These are phyloP conservation scores for Mirounga angustirostris DNA, from an alignment of 2,113 vertebrate genomes.

Conservation along the genomic window DNA sequence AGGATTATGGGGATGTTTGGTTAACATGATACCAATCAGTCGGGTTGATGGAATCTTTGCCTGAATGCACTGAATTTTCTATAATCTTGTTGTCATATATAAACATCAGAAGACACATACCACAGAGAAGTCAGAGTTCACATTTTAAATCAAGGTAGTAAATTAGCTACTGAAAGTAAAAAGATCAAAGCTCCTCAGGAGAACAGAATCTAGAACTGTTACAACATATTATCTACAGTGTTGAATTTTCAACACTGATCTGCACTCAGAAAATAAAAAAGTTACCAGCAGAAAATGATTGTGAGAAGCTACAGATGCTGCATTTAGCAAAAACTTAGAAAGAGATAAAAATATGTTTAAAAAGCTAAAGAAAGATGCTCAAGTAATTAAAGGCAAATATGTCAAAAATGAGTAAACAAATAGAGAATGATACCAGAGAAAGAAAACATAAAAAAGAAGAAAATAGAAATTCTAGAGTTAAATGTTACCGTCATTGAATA, in stretches of 20 bases:
- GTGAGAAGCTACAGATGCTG: neutral
- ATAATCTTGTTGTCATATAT: neutral
- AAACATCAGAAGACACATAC: neutral
- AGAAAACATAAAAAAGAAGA: neutral
- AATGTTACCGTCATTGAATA: neutral
- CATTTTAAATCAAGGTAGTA: neutral
- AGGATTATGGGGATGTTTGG: neutral
- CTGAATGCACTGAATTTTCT: neutral
- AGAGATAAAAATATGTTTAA: neutral
- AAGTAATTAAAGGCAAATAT: neutral
- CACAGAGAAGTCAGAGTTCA: neutral
- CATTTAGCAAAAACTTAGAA: constrained; percentile 7
- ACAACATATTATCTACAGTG: neutral
- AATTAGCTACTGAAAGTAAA: neutral
- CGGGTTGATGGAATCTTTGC: neutral
- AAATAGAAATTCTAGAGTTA: neutral
- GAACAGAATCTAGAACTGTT: neutral
- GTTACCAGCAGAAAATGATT: neutral
- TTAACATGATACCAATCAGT: neutral
- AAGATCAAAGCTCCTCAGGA: neutral
- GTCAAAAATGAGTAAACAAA: neutral
- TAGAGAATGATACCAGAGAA: neutral
- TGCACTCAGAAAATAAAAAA: neutral
- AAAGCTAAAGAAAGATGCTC: neutral
- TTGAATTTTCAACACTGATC: neutral